phyloP scores from a whole-genome alignment of 92 coral and sea anemone genomes.

The Epizoanthus illoricatus region DNA sequence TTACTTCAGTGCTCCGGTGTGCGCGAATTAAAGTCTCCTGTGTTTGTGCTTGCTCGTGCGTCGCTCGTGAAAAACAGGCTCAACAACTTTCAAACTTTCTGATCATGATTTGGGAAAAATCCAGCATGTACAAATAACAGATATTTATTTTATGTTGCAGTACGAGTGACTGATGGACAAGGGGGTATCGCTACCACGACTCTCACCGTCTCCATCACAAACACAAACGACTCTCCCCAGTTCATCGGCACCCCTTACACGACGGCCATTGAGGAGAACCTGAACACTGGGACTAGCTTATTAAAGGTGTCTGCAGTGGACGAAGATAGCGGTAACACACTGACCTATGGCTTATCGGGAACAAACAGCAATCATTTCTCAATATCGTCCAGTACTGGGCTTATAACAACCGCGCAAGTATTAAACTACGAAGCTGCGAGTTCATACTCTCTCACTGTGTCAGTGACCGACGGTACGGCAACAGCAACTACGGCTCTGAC shows the following conservation, averaged over 20 bases:
- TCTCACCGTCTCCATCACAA: conserved; percentile 54
- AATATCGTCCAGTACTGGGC: conserved; percentile 57
- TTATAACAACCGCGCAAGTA: conserved; percentile 39
- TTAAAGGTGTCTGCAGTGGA: conserved; percentile 63
- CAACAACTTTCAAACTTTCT: too few relatives aligned
- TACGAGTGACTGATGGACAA: conserved; percentile 58
- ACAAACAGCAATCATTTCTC: conserved; percentile 56
- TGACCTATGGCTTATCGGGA: conserved; percentile 68
- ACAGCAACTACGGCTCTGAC: too few relatives aligned
- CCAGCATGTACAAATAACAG: too few relatives aligned
- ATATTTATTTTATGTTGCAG: conserved; percentile 17
- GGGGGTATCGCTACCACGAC: conserved; percentile 58
- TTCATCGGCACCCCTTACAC: conserved; percentile 68
- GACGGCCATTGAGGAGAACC: conserved; percentile 63
- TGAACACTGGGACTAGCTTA: conserved; percentile 52
- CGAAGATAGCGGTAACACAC: conserved; percentile 60
- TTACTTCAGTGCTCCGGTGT: too few relatives aligned
- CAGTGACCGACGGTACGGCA: too few relatives aligned
- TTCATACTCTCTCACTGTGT: conserved; percentile 42
- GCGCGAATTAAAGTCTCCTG: too few relatives aligned
- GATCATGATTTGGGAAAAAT: too few relatives aligned
- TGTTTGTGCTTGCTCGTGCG: too few relatives aligned
- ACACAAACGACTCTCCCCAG: conserved; percentile 72
- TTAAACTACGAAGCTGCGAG: conserved; percentile 53
- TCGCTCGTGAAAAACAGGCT: too few relatives aligned